Conservation (phyloP, 2,888 invertebrate species). For the Allolobophora icterica region DNA sequence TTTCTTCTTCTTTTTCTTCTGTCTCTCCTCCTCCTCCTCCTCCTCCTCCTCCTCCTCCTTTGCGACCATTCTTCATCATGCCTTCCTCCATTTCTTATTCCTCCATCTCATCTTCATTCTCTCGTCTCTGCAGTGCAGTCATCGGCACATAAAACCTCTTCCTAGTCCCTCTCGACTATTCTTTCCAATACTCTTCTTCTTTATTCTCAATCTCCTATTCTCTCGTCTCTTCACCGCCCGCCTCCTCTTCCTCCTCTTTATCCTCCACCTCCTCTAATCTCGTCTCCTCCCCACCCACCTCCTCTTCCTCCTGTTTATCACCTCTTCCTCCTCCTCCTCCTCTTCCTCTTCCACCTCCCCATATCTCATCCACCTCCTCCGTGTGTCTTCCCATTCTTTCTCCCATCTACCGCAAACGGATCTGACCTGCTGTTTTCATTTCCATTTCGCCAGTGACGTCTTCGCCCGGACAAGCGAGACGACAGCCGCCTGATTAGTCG, state of each 20-base stretch:
- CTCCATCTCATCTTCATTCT: not conserved
- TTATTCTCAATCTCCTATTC: too few relatives aligned
- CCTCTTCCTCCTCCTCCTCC: not conserved
- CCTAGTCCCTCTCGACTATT: not conserved
- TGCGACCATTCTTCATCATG: too few relatives aligned
- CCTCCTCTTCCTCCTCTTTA: not conserved
- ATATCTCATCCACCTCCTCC: not conserved
- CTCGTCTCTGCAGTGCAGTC: not conserved
- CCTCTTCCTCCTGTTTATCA: not conserved
- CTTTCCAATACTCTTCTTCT: too few relatives aligned
- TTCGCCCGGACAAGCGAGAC: not conserved
- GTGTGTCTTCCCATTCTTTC: not conserved
- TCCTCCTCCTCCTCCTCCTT: too few relatives aligned
- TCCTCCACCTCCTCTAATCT: not conserved
- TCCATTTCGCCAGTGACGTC: not conserved
- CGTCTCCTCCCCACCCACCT: not conserved
- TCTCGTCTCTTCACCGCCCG: too few relatives aligned
- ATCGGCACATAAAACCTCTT: not conserved
- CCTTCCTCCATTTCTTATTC: not conserved
- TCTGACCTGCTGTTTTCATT: not conserved
- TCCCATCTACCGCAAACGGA: not conserved
- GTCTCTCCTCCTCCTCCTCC: too few relatives aligned
- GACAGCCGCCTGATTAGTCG: not conserved
- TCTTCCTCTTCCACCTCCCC: not conserved
- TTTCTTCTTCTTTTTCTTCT: too few relatives aligned